Percentiles rank a stretch among this genome's conserved stretches.
phyloP scores from a whole-genome alignment of 92 coral and sea anemone species.

The Hydrozoanthus gracilis region DNA sequence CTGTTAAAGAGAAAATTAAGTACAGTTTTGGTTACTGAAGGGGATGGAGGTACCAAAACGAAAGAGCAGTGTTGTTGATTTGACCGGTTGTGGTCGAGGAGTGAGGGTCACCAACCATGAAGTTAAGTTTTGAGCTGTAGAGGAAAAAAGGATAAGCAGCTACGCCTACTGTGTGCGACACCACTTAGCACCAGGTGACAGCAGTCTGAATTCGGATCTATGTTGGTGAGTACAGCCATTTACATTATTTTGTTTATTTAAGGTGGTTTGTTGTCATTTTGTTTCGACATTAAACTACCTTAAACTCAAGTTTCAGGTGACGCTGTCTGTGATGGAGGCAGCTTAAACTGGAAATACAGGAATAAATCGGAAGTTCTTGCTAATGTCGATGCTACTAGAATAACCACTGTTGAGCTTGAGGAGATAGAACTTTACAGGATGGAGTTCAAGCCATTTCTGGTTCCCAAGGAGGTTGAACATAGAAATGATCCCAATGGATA shows the following conservation, averaged over 20 bases:
- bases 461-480: conserved; percentile 52
- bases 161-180: conserved; percentile 34
- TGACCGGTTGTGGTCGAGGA: conserved; percentile 29
- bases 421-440: conserved; percentile 40
- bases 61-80: conserved; percentile 39
- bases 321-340: conserved; percentile 47
- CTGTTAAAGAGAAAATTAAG: conserved; percentile 31
- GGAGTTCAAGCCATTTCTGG: conserved; percentile 47
- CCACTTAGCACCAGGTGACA: conserved; percentile 47
- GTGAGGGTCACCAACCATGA: neutral
- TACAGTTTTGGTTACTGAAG: conserved; percentile 32
- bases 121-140: conserved; percentile 3
- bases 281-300: neutral
- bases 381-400: conserved; percentile 22
- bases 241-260: neutral
- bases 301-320: conserved; percentile 13
- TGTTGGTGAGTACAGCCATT: conserved; percentile 12
- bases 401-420: conserved; percentile 40
- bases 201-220: conserved; percentile 49
- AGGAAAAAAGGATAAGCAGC: conserved; percentile 7
- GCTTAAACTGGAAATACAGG: conserved; percentile 26
- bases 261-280: conserved; percentile 14
- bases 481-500: conserved; percentile 52
- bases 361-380: conserved; percentile 20
- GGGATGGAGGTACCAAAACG: conserved; percentile 25